Base-by-base conservation (phyloP, 2,113 vertebrate genomes). In the Alces alces region DNA sequence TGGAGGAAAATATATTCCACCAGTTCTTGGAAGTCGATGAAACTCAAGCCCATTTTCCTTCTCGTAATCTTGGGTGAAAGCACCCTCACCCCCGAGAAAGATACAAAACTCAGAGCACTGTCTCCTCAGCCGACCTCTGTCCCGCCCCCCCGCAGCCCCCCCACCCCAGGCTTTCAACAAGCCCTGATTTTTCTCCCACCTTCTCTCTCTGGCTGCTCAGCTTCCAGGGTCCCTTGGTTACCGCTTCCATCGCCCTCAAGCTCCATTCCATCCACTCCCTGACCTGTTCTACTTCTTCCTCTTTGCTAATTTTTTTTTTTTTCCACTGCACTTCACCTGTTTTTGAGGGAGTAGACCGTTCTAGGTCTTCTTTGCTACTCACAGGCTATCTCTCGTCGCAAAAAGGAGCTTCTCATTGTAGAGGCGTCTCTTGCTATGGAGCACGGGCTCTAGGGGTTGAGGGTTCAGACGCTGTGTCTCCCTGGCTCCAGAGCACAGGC, bases 141-240 rank as follows among this genome's bases (percentile, higher is more conserved):
- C 90, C 70, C 5, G 7, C 17, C 19, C 5, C 17, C 33, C 2
- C 2, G 12, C 13, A 6, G 2, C 1, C 2, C 9, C n/a, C 66
- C 17, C 0, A 2, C 30, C 19, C 28, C 0, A 0, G 45, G 39
- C 58, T 50, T 12, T 39, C 76, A 33, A 7, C 70, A 13, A 60
- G 52, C 16, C 43, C 27, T 10, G 58, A 55, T 28, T 33, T 55
- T n/a, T 27, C 66, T 27, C 8, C 30, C 27, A 28, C 28, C 78
- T 27, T 7, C 21, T 60, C 61, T 88, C 45, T 50, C 70, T 23
- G 45, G 21, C 36, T 2, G 36, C 14, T n/a, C 79, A 6, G 70
- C 47, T 21, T 61, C 93, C 45, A 9, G 10, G 1, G 1, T 21
- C 47, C 86, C 21, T 70, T 45, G 17, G 10, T 61, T 12, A 0